Evolutionary conservation across 2,888 invertebrate genomes (phyloP).

Genomic region (Caenorhabditis japonica): DNA sequence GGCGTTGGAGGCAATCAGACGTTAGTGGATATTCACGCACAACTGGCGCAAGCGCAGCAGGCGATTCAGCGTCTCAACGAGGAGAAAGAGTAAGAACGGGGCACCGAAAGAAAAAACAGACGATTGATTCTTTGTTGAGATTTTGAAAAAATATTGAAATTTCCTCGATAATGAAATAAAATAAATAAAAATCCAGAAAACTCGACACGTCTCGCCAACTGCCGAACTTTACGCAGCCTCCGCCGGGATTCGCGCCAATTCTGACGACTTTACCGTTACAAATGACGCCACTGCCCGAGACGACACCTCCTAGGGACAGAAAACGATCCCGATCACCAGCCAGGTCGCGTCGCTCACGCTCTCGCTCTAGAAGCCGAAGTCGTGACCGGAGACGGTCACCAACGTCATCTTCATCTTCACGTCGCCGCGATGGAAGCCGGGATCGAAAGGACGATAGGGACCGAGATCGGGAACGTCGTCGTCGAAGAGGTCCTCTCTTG

Average conservation of each 20-base stretch:
- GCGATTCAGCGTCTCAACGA: slow-evolving; percentile 31
- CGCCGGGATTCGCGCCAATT: slow-evolving; percentile 13
- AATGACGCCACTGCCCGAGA: neutral
- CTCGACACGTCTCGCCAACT: neutral
- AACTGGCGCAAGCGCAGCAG: slow-evolving; percentile 28
- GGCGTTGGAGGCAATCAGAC: neutral
- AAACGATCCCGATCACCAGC: slow-evolving; percentile 38
- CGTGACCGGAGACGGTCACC: too few relatives aligned
- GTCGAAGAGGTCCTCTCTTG: slow-evolving; percentile 49
- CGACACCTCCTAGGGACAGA: neutral
- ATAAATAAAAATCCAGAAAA: slow-evolving; percentile 16
- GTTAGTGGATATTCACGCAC: slow-evolving; percentile 22
- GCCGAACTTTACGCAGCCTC: slow-evolving; percentile 32
- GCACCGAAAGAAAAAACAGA: neutral
- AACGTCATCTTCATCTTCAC: slow-evolving; percentile 3
- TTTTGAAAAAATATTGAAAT: neutral
- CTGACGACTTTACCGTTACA: neutral
- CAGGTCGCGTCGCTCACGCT: slow-evolving; percentile 38
- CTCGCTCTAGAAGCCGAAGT: slow-evolving; percentile 41
- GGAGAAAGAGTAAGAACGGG: slow-evolving; percentile 40
- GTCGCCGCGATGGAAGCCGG: slow-evolving; percentile 23
- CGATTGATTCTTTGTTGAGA: neutral
- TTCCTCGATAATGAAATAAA: neutral
- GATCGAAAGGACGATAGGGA: slow-evolving; percentile 19
- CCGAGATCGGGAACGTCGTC: slow-evolving; percentile 6